Conservation (phyloP, 2,797 vertebrate genomes). For the Sebastes wilsoni region DNA sequence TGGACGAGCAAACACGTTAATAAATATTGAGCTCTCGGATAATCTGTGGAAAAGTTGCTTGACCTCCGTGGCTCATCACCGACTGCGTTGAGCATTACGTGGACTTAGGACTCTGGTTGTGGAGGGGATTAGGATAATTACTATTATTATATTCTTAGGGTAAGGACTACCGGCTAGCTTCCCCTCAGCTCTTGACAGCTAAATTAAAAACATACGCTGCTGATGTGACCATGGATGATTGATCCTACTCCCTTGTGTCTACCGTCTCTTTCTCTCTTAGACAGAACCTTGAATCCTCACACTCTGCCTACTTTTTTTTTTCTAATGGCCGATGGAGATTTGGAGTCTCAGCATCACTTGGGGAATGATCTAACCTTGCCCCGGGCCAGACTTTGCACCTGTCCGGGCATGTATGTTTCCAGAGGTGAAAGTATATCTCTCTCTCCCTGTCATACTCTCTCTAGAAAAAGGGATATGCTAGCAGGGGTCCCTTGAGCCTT, state of each 20-base stretch:
- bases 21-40: slow-evolving; percentile 73
- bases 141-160: slow-evolving; percentile 79
- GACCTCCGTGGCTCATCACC: slow-evolving; percentile 75
- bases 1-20: slow-evolving; percentile 62
- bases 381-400: slow-evolving; percentile 80
- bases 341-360: slow-evolving; percentile 61
- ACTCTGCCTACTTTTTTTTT: slow-evolving; percentile 53
- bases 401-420: slow-evolving; percentile 80
- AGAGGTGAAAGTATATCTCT: slow-evolving; percentile 65
- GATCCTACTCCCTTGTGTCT: slow-evolving; percentile 54
- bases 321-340: slow-evolving; percentile 66
- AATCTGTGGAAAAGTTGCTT: slow-evolving; percentile 78
- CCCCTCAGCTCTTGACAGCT: slow-evolving; percentile 73
- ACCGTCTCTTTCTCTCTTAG: slow-evolving; percentile 20
- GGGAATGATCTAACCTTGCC: slow-evolving; percentile 77
- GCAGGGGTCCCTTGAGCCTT: slow-evolving; percentile 70
- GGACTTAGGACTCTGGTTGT: slow-evolving; percentile 63
- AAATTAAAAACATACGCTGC: slow-evolving; percentile 78
- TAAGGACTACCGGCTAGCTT: slow-evolving; percentile 64
- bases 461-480: slow-evolving; percentile 60
- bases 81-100: slow-evolving; percentile 60
- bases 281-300: slow-evolving; percentile 41
- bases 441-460: slow-evolving; percentile 44
- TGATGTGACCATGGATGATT: slow-evolving; percentile 72
- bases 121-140: slow-evolving; percentile 83